Percentiles rank a stretch among this genome's conserved stretches.
phyloP scores from a whole-genome alignment of 2,888 invertebrate species.

The Ashinkailepas kermadecensis region DNA sequence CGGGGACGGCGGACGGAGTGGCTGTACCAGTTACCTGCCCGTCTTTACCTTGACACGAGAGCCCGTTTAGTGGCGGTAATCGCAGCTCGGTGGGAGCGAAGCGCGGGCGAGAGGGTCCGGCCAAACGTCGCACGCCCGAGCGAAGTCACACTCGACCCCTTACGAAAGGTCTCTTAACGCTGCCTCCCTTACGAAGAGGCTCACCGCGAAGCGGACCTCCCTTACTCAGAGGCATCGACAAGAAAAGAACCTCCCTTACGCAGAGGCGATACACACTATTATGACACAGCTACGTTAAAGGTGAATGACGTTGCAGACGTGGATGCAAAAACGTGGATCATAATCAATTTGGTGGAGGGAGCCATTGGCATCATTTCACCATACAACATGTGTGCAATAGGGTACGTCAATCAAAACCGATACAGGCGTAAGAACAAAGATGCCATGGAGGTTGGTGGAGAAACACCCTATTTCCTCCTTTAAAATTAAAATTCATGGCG shows the following conservation, averaged over 20 bases:
- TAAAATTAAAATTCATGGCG: too few relatives aligned
- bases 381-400: not conserved
- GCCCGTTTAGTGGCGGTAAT: not conserved
- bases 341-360: not conserved
- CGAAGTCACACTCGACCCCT: not conserved
- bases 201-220: not conserved
- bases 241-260: not conserved
- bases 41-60: slow-evolving; percentile 2
- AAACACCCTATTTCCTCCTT: too few relatives aligned
- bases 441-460: too few relatives aligned
- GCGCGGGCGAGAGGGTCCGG: not conserved
- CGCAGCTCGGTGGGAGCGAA: not conserved
- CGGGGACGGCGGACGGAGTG: not conserved
- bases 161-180: slow-evolving; percentile 5
- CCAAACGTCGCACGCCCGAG: not conserved
- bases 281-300: too few relatives aligned
- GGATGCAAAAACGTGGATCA: not conserved
- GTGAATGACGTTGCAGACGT: not conserved
- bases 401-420: too few relatives aligned
- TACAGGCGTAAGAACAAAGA: too few relatives aligned
- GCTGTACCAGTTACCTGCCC: not conserved
- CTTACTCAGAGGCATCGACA: not conserved
- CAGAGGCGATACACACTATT: not conserved
- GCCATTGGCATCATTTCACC: not conserved
- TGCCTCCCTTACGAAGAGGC: slow-evolving; percentile 19